phyloP scores from a whole-genome alignment of 2,888 invertebrate species.

The Tenthredo scrophulariae region DNA sequence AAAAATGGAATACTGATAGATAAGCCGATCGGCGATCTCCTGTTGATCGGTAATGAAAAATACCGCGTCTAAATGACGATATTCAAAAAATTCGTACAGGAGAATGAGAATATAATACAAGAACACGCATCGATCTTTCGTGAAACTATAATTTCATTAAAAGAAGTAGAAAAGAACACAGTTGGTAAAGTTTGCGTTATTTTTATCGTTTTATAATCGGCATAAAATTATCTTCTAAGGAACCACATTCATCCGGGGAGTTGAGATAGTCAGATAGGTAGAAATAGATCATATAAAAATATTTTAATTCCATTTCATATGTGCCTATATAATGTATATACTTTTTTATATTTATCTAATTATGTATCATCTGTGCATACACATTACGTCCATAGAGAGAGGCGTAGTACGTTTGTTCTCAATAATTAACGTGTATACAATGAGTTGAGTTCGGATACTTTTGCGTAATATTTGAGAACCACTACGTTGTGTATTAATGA shows the following conservation, averaged over 20 bases:
- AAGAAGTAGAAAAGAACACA: not conserved
- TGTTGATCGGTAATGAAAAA: slow-evolving; percentile 71
- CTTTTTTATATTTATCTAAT: not conserved
- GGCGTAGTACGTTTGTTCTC: not conserved
- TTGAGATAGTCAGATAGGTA: not conserved
- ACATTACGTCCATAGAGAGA: not conserved
- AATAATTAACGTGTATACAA: not conserved
- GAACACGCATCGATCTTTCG: not conserved
- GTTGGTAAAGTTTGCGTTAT: slow-evolving; percentile 2
- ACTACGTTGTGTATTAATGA: not conserved
- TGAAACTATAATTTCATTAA: not conserved
- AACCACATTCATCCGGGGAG: not conserved
- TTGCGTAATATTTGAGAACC: slow-evolving; percentile 23
- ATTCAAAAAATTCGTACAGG: not conserved
- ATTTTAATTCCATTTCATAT: too few species aligned
- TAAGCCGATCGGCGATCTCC: slow-evolving; percentile 78
- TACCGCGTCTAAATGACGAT: not conserved
- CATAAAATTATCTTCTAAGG: not conserved
- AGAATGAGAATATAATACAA: not conserved
- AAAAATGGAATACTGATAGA: slow-evolving; percentile 76
- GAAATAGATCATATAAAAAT: too few species aligned
- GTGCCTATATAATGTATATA: not conserved
- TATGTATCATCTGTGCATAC: not conserved
- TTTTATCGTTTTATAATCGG: not conserved
- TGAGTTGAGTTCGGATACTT: not conserved